phyloP scores from a whole-genome alignment of 1,140 invertebrate species.

The Druon quercuslanigerum region DNA sequence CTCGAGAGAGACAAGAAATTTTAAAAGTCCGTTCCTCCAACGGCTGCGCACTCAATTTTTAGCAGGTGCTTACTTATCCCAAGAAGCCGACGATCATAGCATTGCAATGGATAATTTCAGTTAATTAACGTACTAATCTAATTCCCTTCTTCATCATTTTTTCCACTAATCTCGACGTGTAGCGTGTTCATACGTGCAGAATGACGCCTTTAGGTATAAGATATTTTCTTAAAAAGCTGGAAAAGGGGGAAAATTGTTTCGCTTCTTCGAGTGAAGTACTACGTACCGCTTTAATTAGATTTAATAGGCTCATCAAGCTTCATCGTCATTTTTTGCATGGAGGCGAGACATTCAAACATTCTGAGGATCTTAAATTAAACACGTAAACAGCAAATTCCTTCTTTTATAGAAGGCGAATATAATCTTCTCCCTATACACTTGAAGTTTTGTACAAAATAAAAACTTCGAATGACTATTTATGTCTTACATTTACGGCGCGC shows the following conservation, averaged over 20 bases:
- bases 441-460: too few relatives aligned
- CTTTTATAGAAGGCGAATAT: slow-evolving; percentile 14
- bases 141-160: slow-evolving; percentile 29
- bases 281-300: slow-evolving; percentile 29
- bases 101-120: slow-evolving; percentile 22
- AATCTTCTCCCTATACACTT: neutral
- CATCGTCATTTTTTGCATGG: slow-evolving; percentile 11
- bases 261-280: neutral
- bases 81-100: slow-evolving; percentile 21
- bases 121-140: slow-evolving; percentile 28
- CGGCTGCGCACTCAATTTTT: slow-evolving; percentile 22
- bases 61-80: slow-evolving; percentile 15
- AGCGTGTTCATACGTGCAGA: slow-evolving; percentile 29
- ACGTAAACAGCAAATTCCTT: slow-evolving; percentile 6
- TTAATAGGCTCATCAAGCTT: slow-evolving; percentile 2
- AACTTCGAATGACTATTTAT: too few relatives aligned
- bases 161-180: slow-evolving; percentile 15
- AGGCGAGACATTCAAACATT: slow-evolving; percentile 12
- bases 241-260: neutral
- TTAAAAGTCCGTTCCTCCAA: slow-evolving; percentile 20
- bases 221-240: slow-evolving; percentile 15
- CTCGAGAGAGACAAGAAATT: slow-evolving; percentile 8
- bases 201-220: slow-evolving; percentile 24
- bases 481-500: too few relatives aligned
- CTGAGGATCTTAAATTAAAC: slow-evolving; percentile 14